Evolutionary conservation across 2,113 vertebrate genomes (phyloP), one percentile per base, ranked within the genome.

Genomic region (Sporophila hypoxantha): DNA sequence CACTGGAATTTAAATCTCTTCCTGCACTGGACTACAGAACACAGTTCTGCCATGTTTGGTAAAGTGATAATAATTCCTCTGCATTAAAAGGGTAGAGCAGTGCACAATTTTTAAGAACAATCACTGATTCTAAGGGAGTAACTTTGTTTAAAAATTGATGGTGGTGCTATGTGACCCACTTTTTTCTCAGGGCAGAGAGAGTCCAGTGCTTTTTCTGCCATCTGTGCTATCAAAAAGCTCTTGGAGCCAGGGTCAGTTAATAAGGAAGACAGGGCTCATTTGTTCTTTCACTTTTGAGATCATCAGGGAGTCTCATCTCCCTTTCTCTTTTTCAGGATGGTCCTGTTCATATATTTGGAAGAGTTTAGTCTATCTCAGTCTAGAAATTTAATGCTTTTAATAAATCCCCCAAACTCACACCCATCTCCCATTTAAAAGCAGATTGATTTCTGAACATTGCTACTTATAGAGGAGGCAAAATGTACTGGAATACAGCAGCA

Each of bases 141-240:
- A 47, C 37, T 82, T 82, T 71, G 37, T 42, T 91, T 82, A 80
- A 89, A 82, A 93, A 83, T 44, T 79, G 37, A 76, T 92, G 44
- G 34, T 84, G 26, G 41, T 88, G 44, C 15, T 79, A 6, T 42
- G 56, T 86, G 70, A 84, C 56, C 23, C 42, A 56, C 34, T 82
- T 86, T 81, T 59, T 69, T 88, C 80, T 25, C 39, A 89, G 70
- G 76, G 60, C 80, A 87, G n/a, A 46, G 34, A 44, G 20, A 55
- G 50, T 70, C 78, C 80, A 73, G 23, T 42, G 29, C 34, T 86
- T 66, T 73, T 81, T 76, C 41, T 55, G 46, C 82, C 75, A 57
- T 23, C 64, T 8, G 1, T 37, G 26, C 57, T 77, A 60, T 57
- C 44, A 86, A 67, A 89, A 90, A 61, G 30, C 41, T 67, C 52